A percentile compares a stretch with the other conserved stretches of the same genome.
These are phyloP conservation scores for Malurus leucopterus DNA, from an alignment of 2,797 vertebrate species.

Conservation along the genomic window DNA sequence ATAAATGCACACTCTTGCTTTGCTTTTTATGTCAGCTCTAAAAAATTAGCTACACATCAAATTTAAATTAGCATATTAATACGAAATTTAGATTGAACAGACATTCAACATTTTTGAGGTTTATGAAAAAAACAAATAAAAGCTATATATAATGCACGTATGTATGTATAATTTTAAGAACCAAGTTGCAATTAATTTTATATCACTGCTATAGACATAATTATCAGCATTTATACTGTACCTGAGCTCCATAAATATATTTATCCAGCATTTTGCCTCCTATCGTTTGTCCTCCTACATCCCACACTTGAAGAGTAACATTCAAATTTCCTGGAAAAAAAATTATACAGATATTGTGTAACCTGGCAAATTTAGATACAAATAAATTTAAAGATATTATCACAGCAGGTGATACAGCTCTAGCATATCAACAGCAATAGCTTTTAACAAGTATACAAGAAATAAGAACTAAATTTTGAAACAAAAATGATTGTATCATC, in stretches of 20 bases:
- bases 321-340: constrained; percentile 87
- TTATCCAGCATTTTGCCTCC: constrained; percentile 99
- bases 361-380: background rate
- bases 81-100: background rate
- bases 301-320: constrained; percentile 97
- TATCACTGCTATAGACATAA: background rate
- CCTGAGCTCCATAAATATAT: constrained; percentile 95
- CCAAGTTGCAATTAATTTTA: background rate
- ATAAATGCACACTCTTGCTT: constrained; percentile 13
- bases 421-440: background rate
- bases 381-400: background rate
- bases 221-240: constrained; percentile 41
- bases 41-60: constrained; percentile 15
- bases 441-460: background rate
- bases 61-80: background rate
- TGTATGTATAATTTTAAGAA: background rate
- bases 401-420: too few relatives aligned
- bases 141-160: background rate
- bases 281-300: constrained; percentile 96
- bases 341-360: constrained; percentile 1
- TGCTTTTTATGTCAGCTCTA: constrained; percentile 20
- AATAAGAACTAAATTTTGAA: background rate
- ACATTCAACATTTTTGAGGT: background rate
- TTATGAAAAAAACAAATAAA: background rate
- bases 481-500: background rate